Conservation (phyloP, 2,113 vertebrate species). For the Sturnus vulgaris region DNA sequence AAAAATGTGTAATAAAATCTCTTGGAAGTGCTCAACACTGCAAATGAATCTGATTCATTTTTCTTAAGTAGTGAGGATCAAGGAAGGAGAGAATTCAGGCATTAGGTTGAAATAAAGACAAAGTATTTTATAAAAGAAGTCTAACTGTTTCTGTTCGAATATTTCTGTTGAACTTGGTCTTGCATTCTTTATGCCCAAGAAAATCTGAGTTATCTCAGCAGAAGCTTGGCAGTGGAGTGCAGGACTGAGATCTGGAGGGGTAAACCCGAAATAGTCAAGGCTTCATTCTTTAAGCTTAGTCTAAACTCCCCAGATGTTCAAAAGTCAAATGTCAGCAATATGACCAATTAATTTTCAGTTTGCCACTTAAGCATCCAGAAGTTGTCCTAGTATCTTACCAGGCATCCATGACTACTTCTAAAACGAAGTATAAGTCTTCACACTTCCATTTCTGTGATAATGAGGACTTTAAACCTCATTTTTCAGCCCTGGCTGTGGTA, state of each 20-base stretch:
- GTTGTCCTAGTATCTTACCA: not conserved
- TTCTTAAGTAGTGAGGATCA: not conserved
- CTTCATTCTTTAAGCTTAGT: not conserved
- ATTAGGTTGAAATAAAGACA: not conserved
- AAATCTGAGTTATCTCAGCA: not conserved
- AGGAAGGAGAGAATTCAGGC: not conserved
- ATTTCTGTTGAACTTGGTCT: not conserved
- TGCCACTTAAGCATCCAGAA: not conserved
- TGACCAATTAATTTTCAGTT: not conserved
- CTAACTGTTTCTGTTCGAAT: not conserved
- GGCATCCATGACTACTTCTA: not conserved
- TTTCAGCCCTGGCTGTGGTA: not conserved
- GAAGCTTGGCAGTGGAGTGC: not conserved
- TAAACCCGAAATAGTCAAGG: not conserved
- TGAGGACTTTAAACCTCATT: not conserved
- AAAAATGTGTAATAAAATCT: constrained; percentile 25
- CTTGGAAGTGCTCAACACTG: not conserved
- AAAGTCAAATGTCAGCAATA: not conserved
- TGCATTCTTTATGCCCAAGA: not conserved
- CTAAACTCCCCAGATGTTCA: not conserved
- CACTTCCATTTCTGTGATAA: not conserved
- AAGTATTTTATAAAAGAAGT: not conserved
- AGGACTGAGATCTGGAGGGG: not conserved
- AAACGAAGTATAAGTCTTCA: not conserved
- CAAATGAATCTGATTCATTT: not conserved